These are phyloP conservation scores for Copidosoma floridanum DNA, from an alignment of 1,140 invertebrate genomes.

Conservation along the genomic window DNA sequence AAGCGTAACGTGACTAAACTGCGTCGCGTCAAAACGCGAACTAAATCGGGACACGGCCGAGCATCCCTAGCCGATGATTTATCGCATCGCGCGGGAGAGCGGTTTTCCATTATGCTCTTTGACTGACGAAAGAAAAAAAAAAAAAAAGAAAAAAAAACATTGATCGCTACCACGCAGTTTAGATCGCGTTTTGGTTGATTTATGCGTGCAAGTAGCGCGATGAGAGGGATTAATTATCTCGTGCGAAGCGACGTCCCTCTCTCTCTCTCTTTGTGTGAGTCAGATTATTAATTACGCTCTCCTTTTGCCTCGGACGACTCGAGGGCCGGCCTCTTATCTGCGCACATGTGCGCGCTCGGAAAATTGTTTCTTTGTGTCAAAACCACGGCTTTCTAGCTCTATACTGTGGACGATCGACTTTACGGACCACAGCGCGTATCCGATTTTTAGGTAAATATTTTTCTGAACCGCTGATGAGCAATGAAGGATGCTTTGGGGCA, in stretches of 20 bases:
- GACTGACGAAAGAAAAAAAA: too few species aligned
- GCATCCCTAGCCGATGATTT: constrained; percentile 3
- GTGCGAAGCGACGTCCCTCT: constrained; percentile 3
- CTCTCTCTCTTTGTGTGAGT: too few species aligned
- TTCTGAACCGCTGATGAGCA: constrained; percentile 3
- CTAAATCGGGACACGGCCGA: constrained; percentile 1
- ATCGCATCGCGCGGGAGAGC: background rate
- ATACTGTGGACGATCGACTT: too few species aligned
- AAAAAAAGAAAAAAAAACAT: background rate
- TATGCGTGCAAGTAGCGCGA: background rate
- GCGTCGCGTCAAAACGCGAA: constrained; percentile 2
- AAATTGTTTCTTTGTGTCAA: constrained; percentile 27
- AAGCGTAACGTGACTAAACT: constrained; percentile 5
- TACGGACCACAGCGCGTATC: background rate
- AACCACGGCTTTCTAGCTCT: too few species aligned
- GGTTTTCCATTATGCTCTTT: too few species aligned
- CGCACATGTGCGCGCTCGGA: too few species aligned
- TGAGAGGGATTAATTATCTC: constrained; percentile 7
- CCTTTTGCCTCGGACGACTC: constrained; percentile 1
- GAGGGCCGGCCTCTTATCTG: background rate
- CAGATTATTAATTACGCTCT: constrained; percentile 25
- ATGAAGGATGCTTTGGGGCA: background rate
- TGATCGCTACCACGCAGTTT: background rate
- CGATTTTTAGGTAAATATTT: constrained; percentile 22
- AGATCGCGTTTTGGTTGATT: background rate